Conservation (phyloP, 2,797 vertebrate species). For the Enteromius paludinosus region DNA sequence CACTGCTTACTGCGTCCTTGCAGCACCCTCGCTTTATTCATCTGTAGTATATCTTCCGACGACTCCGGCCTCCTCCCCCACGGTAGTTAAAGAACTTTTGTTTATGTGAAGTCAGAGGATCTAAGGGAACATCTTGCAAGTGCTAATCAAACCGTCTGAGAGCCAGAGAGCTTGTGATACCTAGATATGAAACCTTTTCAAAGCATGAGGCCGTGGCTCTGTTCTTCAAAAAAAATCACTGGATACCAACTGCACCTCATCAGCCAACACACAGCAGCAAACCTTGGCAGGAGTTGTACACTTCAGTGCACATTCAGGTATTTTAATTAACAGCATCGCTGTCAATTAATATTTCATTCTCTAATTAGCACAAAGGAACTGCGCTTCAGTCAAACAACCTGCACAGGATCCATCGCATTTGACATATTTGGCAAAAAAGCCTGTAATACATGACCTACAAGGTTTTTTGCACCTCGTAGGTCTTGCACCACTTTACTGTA, state of each 20-base stretch:
- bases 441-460: background rate
- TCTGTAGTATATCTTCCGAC: slow-evolving; percentile 25
- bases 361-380: slow-evolving; percentile 40
- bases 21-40: slow-evolving; percentile 12
- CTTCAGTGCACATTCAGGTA: slow-evolving; percentile 10
- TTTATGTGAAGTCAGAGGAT: slow-evolving; percentile 57
- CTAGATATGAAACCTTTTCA: slow-evolving; percentile 51
- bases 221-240: slow-evolving; percentile 50
- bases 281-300: slow-evolving; percentile 21
- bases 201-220: slow-evolving; percentile 41
- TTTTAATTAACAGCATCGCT: slow-evolving; percentile 31
- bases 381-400: slow-evolving; percentile 23
- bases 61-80: slow-evolving; percentile 12
- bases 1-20: background rate
- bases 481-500: background rate
- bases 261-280: slow-evolving; percentile 14
- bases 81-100: slow-evolving; percentile 40
- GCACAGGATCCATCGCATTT: slow-evolving; percentile 7
- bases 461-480: background rate
- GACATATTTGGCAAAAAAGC: background rate
- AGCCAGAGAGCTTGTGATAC: slow-evolving; percentile 49
- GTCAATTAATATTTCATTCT: slow-evolving; percentile 19
- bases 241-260: slow-evolving; percentile 27
- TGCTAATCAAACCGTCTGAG: slow-evolving; percentile 54
- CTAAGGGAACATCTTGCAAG: slow-evolving; percentile 50